Base-by-base conservation (phyloP, 2,797 vertebrate species). In the Lacerta viridis region DNA sequence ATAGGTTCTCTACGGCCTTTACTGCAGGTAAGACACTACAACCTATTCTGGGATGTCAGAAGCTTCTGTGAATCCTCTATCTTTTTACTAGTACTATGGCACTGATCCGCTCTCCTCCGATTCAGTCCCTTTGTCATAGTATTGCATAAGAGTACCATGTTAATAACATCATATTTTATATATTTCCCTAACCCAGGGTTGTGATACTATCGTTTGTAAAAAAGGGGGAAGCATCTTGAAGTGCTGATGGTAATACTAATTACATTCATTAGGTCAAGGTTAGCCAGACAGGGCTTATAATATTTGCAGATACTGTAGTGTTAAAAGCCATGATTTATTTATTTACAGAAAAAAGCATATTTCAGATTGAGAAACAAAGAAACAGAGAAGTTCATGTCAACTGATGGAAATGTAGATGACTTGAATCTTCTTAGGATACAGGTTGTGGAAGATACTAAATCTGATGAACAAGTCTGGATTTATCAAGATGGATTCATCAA, bases 1-100 rank as follows among this genome's bases (percentile, higher is more conserved):
- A 97, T 99, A 84, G 98, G 98, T 91, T 99, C 99, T 87, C 95
- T 99, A 10, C 97, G 98, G 36, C 98, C 99, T 9, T 96, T 99
- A 85, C 78, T 97, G 66, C 99, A 99, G 98, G 99, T 99, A 96
- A 90, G 95, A 86, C 20, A 27, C 20, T 77, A 25, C 77, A 78
- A 83, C 29, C 66, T 87, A 66, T 64, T 88, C n/a, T 39, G 43
- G 17, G n/a, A 76, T 39, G 64, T 46, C 6, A 36, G 27, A 68
- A 80, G 27, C 20, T 18, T 55, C 18, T 50, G 36, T 10, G 46
- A 59, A 20, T 75, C 33, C 17, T 41, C 82, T 50, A 80, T 3
- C 2, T 25, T 79, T 64, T 61, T 84, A 23, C 11, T 64, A 72
- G 33, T 4, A 36, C 33, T 36, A 5, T 25, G 68, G 43, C 25